Conservation (phyloP, 2,113 vertebrate species). For the Amazona vittata region DNA sequence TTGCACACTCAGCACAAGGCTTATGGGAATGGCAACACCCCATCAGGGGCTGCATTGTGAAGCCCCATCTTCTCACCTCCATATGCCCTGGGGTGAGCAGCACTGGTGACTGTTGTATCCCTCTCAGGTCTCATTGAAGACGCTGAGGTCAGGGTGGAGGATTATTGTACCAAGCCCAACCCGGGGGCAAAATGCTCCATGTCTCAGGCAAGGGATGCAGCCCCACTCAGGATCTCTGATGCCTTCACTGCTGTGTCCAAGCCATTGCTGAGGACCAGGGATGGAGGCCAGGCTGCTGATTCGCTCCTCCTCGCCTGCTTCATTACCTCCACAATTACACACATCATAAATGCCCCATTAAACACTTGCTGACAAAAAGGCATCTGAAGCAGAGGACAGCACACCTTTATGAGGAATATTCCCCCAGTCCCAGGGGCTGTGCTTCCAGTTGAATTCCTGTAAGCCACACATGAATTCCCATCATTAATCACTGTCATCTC, state of each 20-base stretch:
- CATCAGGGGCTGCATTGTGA: fast-evolving
- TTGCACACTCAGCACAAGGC: background rate
- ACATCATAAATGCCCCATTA: background rate
- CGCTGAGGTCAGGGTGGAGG: background rate
- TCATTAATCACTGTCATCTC: background rate
- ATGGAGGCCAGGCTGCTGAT: background rate
- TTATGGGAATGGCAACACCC: fast-evolving
- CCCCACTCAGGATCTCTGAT: fast-evolving
- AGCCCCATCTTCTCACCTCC: background rate
- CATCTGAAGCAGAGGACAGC: background rate
- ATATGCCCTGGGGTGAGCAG: fast-evolving
- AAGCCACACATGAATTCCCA: background rate
- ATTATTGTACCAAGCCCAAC: fast-evolving
- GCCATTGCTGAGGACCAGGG: background rate
- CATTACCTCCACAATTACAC: background rate
- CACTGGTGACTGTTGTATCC: background rate
- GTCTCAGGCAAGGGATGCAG: background rate
- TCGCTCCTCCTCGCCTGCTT: background rate
- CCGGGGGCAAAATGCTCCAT: fast-evolving
- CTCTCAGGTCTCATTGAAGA: background rate
- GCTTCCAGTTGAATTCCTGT: background rate
- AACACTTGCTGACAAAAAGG: background rate
- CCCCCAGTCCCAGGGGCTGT: background rate
- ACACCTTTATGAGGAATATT: fast-evolving
- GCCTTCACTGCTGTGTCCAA: background rate